Evolutionary conservation across 2,888 invertebrate species (phyloP), one percentile per base, ranked within the genome.

Genomic region (Hoplodrina blanda): DNA sequence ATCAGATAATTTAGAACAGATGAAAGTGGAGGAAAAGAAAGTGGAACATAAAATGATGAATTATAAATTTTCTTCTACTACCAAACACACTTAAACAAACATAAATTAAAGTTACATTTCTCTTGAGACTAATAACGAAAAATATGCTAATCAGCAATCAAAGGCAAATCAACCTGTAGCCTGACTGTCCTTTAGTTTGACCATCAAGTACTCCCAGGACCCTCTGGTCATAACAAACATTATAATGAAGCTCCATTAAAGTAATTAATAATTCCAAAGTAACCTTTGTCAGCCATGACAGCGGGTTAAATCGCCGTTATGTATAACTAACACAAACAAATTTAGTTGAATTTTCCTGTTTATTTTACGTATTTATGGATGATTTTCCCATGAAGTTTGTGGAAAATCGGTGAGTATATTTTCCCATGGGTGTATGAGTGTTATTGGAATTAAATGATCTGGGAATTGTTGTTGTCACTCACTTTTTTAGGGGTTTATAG

Each of bases 211-310:
- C 52, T 65, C 54, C 8, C 10, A 41, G 44, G 30, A 15, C 54
- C 63, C 49, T 37, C 53, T 60, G 70, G 70, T 46, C 73, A 78
- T 37, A 57, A 65, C 72, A 67, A 65, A 73, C 64, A 75, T 72
- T 62, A 55, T 70, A 83, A 80, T 66, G 68, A 78, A 74, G 70
- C 78, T 75, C 87, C 86, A 89, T 88, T 89, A 83, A 85, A 88
- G 85, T 79, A 78, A 85, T 89, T 88, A 89, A 83, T 86, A 85
- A 89, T 89, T 89, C 84, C 87, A 64, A 68, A 60, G 66, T 70
- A 77, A 82, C 86, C 86, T 83, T 83, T 80, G 84, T 85, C 87
- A 86, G 72, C 60, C 37, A 63, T 78, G 85, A 82, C 84, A 83
- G 80, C 65, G 82, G 81, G 70, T 78, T 73, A 57, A 79, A 64